These are phyloP conservation scores for Napeogenes sylphis DNA, from an alignment of 2,888 invertebrate species.

Conservation along the genomic window DNA sequence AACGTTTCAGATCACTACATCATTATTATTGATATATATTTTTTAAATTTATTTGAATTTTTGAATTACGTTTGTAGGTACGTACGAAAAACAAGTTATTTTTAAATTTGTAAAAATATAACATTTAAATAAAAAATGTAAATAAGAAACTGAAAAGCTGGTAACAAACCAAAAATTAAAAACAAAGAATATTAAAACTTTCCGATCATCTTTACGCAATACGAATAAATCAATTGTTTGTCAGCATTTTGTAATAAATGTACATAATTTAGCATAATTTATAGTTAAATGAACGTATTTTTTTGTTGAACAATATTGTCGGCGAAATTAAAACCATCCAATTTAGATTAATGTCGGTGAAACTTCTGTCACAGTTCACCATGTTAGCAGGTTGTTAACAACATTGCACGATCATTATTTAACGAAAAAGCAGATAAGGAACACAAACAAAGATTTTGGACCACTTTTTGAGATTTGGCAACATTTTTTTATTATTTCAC, in stretches of 20 bases:
- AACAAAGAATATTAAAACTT: no score
- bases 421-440: constrained; percentile 64
- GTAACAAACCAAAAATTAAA: no score
- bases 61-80: no score
- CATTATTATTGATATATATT: no score
- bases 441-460: constrained; percentile 51
- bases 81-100: no score
- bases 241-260: neutral
- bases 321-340: constrained; percentile 1
- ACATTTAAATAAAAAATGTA: no score
- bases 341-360: constrained; percentile 7
- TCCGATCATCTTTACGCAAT: no score
- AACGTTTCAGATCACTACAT: no score
- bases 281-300: neutral
- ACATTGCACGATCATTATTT: constrained; percentile 60
- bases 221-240: no score
- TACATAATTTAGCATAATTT: neutral
- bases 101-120: no score
- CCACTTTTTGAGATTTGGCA: constrained; percentile 58
- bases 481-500: constrained; percentile 55
- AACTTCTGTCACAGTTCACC: constrained; percentile 23
- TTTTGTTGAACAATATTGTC: neutral
- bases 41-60: no score
- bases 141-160: no score
- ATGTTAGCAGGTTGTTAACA: constrained; percentile 54